These are phyloP conservation scores for Ceyx cyanopectus DNA, from an alignment of 2,113 vertebrate species.

Conservation along the genomic window DNA sequence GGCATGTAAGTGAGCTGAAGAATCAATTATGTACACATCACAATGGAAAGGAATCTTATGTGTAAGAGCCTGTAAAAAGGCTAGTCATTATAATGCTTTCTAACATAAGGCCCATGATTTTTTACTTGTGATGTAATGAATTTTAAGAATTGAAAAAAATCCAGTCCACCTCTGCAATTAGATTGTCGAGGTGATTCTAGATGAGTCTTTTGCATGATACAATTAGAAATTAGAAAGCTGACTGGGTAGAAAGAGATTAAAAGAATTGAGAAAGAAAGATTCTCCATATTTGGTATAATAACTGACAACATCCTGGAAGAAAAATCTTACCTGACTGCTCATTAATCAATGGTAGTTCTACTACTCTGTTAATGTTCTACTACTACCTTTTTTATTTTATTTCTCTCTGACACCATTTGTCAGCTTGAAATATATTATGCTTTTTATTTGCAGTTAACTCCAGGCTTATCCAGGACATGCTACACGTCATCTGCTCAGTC, in stretches of 20 bases:
- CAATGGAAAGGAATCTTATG: neutral
- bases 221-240: neutral
- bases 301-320: neutral
- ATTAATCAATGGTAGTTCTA: neutral
- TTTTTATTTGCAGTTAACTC: neutral
- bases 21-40: too few species aligned
- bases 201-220: neutral
- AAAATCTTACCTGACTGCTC: neutral
- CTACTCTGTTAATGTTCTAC: neutral
- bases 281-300: neutral
- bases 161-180: neutral
- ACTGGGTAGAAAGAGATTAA: neutral
- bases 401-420: neutral
- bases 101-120: neutral
- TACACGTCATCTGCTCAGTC: rapidly evolving
- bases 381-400: neutral
- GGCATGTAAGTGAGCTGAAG: too few species aligned
- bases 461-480: neutral
- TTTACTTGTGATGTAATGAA: neutral
- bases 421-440: neutral
- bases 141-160: neutral
- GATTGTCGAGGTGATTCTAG: neutral
- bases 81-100: neutral
- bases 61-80: neutral
- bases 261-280: neutral